A percentile compares a stretch with the other conserved stretches of the same genome.
Evolutionary conservation across 2,888 invertebrate genomes (phyloP).

Genomic region (Emmelina monodactyla): DNA sequence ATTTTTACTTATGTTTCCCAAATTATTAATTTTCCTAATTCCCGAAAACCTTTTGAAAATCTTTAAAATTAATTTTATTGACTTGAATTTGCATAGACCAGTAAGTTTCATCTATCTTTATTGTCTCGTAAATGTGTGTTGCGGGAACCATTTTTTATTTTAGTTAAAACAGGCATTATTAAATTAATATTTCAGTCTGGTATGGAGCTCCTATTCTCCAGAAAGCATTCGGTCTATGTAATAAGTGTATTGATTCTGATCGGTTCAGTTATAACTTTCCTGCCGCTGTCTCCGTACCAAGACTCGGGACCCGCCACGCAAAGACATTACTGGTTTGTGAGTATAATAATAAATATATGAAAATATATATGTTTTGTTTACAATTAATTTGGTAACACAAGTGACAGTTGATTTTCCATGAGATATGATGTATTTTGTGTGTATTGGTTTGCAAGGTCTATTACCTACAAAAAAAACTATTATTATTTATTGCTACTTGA

Average conservation of each 20-base stretch:
- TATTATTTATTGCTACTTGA: too few relatives aligned
- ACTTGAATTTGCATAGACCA: too few relatives aligned
- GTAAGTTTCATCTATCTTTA: too few relatives aligned
- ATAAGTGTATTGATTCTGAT: constrained; percentile 14
- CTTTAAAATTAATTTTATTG: not conserved
- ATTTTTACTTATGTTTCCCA: not conserved
- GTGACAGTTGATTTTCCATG: too few relatives aligned
- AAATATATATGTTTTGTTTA: too few relatives aligned
- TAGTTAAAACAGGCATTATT: too few relatives aligned
- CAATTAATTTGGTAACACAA: too few relatives aligned
- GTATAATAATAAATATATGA: too few relatives aligned
- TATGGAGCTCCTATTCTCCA: constrained; percentile 43
- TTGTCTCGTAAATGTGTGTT: too few relatives aligned
- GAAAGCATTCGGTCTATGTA: constrained; percentile 29
- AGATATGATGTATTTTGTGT: too few relatives aligned
- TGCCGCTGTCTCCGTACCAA: constrained; percentile 37
- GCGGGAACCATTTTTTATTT: too few relatives aligned
- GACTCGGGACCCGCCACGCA: constrained; percentile 32
- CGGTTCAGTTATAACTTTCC: constrained; percentile 29
- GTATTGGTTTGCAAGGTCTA: not conserved
- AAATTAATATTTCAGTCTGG: constrained; percentile 52
- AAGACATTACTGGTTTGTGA: constrained; percentile 54
- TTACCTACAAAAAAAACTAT: too few relatives aligned
- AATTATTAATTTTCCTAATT: not conserved
- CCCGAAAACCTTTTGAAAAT: not conserved